Conservation (phyloP, 2,113 vertebrate species). For the Heterochromis multidens region DNA sequence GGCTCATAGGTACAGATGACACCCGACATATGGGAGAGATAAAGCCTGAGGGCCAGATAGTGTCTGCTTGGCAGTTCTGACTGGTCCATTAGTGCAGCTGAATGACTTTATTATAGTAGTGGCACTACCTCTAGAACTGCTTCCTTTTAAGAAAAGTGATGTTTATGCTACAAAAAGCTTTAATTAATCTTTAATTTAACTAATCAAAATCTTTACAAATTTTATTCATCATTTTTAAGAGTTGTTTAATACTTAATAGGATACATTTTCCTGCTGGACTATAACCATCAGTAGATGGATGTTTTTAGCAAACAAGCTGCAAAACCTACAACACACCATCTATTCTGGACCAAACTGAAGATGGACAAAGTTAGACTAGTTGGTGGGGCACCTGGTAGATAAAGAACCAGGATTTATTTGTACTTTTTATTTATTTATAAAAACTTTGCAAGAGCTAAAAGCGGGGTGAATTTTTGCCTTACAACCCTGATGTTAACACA, state of each 20-base stretch:
- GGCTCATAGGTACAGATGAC: not conserved
- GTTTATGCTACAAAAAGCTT: not conserved
- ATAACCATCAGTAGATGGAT: not conserved
- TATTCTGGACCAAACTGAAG: not conserved
- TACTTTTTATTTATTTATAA: not conserved
- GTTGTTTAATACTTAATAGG: not conserved
- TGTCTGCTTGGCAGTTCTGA: not conserved
- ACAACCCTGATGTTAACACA: not conserved
- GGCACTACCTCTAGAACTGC: not conserved
- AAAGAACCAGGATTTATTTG: not conserved
- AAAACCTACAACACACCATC: not conserved
- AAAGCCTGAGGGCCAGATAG: not conserved
- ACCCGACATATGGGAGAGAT: not conserved
- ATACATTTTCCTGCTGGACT: not conserved
- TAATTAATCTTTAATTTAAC: not conserved
- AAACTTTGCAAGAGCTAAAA: not conserved
- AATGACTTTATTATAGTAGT: not conserved
- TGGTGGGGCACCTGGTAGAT: too few relatives aligned
- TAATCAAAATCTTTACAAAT: rapidly evolving
- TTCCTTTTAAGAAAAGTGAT: not conserved
- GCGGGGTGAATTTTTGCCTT: not conserved
- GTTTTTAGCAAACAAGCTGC: not conserved
- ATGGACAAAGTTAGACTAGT: too few relatives aligned
- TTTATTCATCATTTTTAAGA: not conserved
- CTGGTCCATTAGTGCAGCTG: not conserved